Percentiles rank a stretch among this genome's conserved stretches.
phyloP scores from a whole-genome alignment of 2,888 invertebrate species.

The Oithona nana region DNA sequence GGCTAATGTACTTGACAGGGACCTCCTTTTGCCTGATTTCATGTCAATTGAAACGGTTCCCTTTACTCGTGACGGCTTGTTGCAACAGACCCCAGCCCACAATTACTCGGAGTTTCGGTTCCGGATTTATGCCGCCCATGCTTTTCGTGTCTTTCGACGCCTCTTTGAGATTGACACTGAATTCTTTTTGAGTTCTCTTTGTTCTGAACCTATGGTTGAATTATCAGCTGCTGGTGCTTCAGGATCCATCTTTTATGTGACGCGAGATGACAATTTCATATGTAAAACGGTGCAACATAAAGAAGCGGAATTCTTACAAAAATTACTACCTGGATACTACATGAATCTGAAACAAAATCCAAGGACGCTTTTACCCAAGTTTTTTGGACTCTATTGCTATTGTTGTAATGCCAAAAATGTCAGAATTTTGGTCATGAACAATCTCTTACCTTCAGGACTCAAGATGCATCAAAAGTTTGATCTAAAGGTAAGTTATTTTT shows the following conservation, averaged over 20 bases:
- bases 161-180: slow-evolving; percentile 97
- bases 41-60: slow-evolving; percentile 96
- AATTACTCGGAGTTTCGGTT: slow-evolving; percentile 91
- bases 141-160: slow-evolving; percentile 96
- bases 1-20: slow-evolving; percentile 77
- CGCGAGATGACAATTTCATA: slow-evolving; percentile 35
- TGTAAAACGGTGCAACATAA: slow-evolving; percentile 37
- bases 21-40: slow-evolving; percentile 49
- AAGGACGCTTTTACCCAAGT: slow-evolving; percentile 35
- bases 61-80: slow-evolving; percentile 44
- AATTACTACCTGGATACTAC: slow-evolving; percentile 35
- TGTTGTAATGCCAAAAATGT: slow-evolving; percentile 36
- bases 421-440: slow-evolving; percentile 36
- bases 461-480: slow-evolving; percentile 35
- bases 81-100: slow-evolving; percentile 83
- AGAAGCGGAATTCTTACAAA: slow-evolving; percentile 35
- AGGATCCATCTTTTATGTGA: slow-evolving; percentile 35
- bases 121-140: slow-evolving; percentile 97
- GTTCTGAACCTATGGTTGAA: slow-evolving; percentile 31
- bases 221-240: slow-evolving; percentile 36
- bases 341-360: slow-evolving; percentile 38
- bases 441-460: slow-evolving; percentile 32
- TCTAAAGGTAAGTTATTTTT: no score
- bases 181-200: slow-evolving; percentile 73
- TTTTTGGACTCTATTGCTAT: slow-evolving; percentile 36